These are phyloP conservation scores for Nebria ingens DNA, from an alignment of 1,140 invertebrate genomes.

Conservation along the genomic window DNA sequence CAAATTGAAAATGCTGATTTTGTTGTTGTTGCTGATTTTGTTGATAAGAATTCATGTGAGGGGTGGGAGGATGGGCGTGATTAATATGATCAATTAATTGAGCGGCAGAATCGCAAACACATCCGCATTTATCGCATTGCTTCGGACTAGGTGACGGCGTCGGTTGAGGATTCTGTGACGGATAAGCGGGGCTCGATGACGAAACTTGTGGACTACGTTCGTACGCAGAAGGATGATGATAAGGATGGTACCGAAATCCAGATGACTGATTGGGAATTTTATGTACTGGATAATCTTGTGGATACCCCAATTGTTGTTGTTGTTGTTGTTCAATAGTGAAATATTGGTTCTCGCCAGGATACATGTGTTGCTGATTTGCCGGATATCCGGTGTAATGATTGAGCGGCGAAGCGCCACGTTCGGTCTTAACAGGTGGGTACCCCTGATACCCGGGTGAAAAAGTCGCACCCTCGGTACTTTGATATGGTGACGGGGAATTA, in stretches of 20 bases:
- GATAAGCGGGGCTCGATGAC: constrained; percentile 52
- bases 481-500: constrained; percentile 46
- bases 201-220: constrained; percentile 46
- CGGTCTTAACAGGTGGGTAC: constrained; percentile 31
- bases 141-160: constrained; percentile 50
- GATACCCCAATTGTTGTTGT: constrained; percentile 24
- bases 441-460: constrained; percentile 38
- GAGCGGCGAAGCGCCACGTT: constrained; percentile 34
- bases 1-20: constrained; percentile 24
- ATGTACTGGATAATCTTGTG: constrained; percentile 38
- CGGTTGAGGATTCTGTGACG: constrained; percentile 42
- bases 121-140: constrained; percentile 73
- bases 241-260: constrained; percentile 28
- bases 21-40: constrained; percentile 34
- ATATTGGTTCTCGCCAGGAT: constrained; percentile 15
- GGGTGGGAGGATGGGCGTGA: constrained; percentile 51
- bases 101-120: constrained; percentile 57
- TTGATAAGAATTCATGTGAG: constrained; percentile 28
- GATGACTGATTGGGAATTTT: constrained; percentile 25
- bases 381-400: constrained; percentile 18
- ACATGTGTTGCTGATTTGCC: constrained; percentile 18
- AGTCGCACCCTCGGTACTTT: constrained; percentile 43
- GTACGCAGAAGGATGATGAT: constrained; percentile 40
- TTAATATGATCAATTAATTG: constrained; percentile 60
- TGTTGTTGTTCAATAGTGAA: constrained; percentile 31